Evolutionary conservation across 2,888 invertebrate species (phyloP).

Genomic region (Brachycybe producta): DNA sequence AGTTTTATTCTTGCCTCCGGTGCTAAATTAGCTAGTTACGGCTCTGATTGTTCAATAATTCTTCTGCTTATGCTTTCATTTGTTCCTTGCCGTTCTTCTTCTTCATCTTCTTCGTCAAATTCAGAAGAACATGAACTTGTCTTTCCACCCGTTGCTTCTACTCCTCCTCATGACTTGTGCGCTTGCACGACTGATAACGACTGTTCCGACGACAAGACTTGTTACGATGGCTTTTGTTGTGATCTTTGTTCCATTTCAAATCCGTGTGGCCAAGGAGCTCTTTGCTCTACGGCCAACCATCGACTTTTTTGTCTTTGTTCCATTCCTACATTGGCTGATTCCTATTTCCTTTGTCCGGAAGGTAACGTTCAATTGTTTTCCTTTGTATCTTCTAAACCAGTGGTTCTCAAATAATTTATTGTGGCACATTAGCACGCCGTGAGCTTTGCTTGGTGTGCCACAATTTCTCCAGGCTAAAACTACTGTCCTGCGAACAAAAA

Average conservation of each 20-base stretch:
- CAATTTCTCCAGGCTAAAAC: no score
- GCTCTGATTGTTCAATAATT: not conserved
- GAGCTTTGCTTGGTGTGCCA: no score
- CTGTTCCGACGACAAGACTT: slow-evolving; percentile 81
- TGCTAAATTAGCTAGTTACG: no score
- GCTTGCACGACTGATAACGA: slow-evolving; percentile 41
- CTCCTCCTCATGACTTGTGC: no score
- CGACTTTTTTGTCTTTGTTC: slow-evolving; percentile 65
- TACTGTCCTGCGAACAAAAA: no score
- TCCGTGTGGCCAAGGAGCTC: slow-evolving; percentile 68
- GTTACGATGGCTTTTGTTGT: slow-evolving; percentile 46
- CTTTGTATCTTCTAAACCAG: no score
- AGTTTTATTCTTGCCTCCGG: no score
- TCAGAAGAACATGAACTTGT: not conserved
- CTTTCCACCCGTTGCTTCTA: not conserved
- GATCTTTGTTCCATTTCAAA: slow-evolving; percentile 57
- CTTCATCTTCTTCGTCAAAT: not conserved
- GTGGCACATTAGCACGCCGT: no score
- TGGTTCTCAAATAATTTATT: no score
- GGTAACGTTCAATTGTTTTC: slow-evolving; percentile 1
- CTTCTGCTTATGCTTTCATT: not conserved
- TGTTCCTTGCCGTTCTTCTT: not conserved
- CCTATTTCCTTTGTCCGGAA: slow-evolving; percentile 21
- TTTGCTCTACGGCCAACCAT: slow-evolving; percentile 54
- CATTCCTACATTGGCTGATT: slow-evolving; percentile 39